phyloP scores from a whole-genome alignment of 2,888 invertebrate genomes.

The Rotaria macrura region DNA sequence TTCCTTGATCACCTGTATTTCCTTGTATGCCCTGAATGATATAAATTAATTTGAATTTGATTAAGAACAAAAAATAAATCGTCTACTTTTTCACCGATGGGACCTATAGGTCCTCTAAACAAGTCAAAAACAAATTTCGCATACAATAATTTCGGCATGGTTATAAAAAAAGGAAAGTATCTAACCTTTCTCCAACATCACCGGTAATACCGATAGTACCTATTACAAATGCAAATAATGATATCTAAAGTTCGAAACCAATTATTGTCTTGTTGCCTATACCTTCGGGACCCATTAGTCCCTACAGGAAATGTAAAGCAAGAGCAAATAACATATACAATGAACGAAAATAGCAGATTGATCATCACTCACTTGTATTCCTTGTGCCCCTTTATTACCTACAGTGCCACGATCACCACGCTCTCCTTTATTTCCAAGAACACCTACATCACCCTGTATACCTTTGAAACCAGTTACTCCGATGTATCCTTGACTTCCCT shows the following conservation, averaged over 20 bases:
- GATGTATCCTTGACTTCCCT: not conserved
- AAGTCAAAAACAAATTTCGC: not conserved
- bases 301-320: not conserved
- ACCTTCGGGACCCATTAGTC: not conserved
- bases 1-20: not conserved
- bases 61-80: too few species aligned
- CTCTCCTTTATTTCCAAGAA: not conserved
- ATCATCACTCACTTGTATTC: not conserved
- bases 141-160: not conserved
- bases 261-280: not conserved
- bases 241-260: too few species aligned
- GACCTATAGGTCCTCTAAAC: not conserved
- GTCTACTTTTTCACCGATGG: not conserved
- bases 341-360: not conserved
- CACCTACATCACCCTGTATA: not conserved
- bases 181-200: not conserved
- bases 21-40: not conserved
- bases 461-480: not conserved
- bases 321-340: not conserved
- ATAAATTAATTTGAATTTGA: not conserved
- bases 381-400: not conserved
- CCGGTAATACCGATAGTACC: not conserved
- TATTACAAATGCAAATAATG: not conserved
- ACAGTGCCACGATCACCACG: not conserved
- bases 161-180: not conserved